Percentiles rank a stretch among this genome's conserved stretches.
Conservation (phyloP, 2,797 vertebrate genomes). For the Rhadinocentrus ornatus region DNA sequence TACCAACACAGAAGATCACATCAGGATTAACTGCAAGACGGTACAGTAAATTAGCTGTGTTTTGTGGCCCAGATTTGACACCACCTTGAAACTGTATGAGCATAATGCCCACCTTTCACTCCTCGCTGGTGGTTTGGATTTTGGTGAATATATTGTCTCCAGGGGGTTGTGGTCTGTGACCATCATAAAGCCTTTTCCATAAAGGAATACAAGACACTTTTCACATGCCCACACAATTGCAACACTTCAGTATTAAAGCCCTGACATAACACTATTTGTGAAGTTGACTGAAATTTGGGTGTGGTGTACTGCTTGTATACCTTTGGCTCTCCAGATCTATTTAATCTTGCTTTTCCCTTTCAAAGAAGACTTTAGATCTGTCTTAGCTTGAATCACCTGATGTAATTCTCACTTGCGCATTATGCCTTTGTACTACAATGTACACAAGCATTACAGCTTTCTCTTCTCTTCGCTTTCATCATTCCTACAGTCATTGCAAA, state of each 20-base stretch:
- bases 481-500: slow-evolving; percentile 20
- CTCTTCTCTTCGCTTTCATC: slow-evolving; percentile 27
- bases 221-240: too few species aligned
- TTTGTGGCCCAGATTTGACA: too few species aligned
- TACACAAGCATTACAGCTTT: slow-evolving; percentile 13
- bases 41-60: too few species aligned
- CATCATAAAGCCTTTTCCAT: too few species aligned
- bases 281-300: background rate
- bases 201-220: too few species aligned
- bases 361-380: background rate
- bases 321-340: background rate
- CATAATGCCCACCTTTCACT: too few species aligned
- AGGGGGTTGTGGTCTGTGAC: too few species aligned
- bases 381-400: slow-evolving; percentile 40
- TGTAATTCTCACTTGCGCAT: slow-evolving; percentile 41
- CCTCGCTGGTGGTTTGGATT: too few species aligned
- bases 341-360: background rate
- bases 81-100: too few species aligned
- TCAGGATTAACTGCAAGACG: too few species aligned
- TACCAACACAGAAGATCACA: too few species aligned
- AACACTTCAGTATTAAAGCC: background rate
- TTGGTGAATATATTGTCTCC: too few species aligned
- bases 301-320: background rate
- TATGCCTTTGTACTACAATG: slow-evolving; percentile 14
- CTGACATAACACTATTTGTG: background rate